Conservation (phyloP, 2,113 vertebrate genomes). For the Callaeas wilsoni region DNA sequence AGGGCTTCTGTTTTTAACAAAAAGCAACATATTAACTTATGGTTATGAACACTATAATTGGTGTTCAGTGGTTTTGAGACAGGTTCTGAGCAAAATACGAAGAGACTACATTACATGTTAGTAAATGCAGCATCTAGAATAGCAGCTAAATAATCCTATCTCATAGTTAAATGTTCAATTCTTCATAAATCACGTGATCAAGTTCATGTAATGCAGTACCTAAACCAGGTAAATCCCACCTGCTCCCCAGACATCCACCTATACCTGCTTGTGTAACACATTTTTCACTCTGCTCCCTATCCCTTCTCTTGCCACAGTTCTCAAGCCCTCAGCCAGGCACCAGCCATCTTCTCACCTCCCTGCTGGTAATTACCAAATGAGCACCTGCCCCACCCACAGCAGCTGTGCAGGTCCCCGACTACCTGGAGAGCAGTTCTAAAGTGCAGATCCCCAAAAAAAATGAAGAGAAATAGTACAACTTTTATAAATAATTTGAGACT, state of each 20-base stretch:
- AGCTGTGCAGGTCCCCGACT: not conserved
- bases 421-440: not conserved
- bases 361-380: not conserved
- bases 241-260: not conserved
- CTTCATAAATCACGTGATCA: no score
- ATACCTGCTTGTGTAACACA: not conserved
- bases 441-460: fast-evolving
- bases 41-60: not conserved
- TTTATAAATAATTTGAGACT: not conserved
- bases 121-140: not conserved
- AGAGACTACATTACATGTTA: not conserved
- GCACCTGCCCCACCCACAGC: not conserved
- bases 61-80: not conserved
- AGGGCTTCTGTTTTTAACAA: not conserved
- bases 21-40: not conserved
- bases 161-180: not conserved
- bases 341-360: not conserved
- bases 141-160: not conserved
- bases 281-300: not conserved
- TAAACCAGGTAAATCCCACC: not conserved
- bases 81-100: fast-evolving
- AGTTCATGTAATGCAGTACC: not conserved
- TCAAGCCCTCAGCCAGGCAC: not conserved
- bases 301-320: no score
- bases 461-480: not conserved